Evolutionary conservation across 2,888 invertebrate genomes (phyloP).

Genomic region (Dyspetes luteomarginatus): DNA sequence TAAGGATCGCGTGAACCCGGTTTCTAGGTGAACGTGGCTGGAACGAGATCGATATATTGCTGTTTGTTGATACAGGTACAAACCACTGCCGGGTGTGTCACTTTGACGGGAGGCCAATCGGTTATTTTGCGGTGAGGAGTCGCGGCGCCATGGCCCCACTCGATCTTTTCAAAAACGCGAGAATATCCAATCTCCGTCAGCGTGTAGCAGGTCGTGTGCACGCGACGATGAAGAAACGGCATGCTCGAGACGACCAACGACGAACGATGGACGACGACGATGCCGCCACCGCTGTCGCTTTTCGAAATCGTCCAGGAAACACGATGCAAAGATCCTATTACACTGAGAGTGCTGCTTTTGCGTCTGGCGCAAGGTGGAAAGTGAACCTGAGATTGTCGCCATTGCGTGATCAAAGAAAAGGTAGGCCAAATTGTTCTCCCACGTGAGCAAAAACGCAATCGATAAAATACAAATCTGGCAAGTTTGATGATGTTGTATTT

Average conservation of each 20-base stretch:
- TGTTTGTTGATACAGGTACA: conserved; percentile 46
- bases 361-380: conserved; percentile 73
- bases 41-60: conserved; percentile 59
- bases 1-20: conserved; percentile 76
- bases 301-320: conserved; percentile 72
- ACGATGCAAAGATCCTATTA: conserved; percentile 75
- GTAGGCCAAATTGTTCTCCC: conserved; percentile 64
- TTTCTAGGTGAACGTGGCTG: conserved; percentile 77
- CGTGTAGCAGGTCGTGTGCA: conserved; percentile 54
- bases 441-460: conserved; percentile 43
- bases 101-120: conserved; percentile 70
- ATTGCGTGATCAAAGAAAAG: conserved; percentile 53
- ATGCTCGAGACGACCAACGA: conserved; percentile 59
- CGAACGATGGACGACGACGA: conserved; percentile 72
- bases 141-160: conserved; percentile 69
- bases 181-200: conserved; percentile 64
- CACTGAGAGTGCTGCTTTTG: conserved; percentile 51
- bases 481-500: no score
- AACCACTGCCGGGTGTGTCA: conserved; percentile 79
- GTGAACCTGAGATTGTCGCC: conserved; percentile 69
- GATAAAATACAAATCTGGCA: conserved; percentile 7
- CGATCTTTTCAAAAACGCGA: conserved; percentile 60
- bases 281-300: conserved; percentile 60
- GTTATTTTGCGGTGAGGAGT: conserved; percentile 71
- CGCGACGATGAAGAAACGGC: conserved; percentile 48